Conservation (phyloP, 2,113 vertebrate species). For the Ctenomys sociabilis region DNA sequence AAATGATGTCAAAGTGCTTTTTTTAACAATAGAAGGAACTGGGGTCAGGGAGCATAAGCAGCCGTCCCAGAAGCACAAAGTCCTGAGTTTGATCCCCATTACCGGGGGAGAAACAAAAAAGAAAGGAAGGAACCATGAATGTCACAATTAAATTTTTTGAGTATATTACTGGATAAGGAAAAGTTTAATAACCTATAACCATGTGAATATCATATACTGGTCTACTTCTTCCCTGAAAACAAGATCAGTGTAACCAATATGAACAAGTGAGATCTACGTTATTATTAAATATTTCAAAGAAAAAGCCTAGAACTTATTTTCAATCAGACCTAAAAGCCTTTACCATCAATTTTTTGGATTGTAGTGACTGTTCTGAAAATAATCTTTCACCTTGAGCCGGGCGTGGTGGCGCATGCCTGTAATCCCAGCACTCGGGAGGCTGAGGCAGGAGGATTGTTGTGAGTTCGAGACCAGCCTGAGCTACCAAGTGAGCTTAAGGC, state of each 20-base stretch:
- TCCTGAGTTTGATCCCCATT: too few relatives aligned
- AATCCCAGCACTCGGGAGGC: too few relatives aligned
- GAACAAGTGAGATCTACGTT: background rate
- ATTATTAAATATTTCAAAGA: background rate
- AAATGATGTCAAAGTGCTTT: background rate
- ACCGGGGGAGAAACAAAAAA: too few relatives aligned
- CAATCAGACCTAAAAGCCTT: background rate
- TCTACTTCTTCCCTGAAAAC: background rate
- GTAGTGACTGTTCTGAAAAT: background rate
- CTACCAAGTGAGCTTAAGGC: too few relatives aligned
- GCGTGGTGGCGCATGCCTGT: too few relatives aligned
- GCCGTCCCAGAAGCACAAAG: too few relatives aligned
- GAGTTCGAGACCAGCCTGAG: too few relatives aligned
- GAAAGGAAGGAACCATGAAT: background rate
- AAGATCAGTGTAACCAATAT: background rate
- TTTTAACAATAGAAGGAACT: background rate
- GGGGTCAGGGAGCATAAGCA: too few relatives aligned
- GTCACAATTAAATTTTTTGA: background rate
- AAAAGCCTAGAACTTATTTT: background rate
- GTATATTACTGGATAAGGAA: background rate
- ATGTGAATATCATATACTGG: background rate
- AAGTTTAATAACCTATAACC: conserved; percentile 3
- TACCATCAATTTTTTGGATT: background rate
- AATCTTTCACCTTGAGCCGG: background rate
- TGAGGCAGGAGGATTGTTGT: too few relatives aligned